Evolutionary conservation across 1,140 invertebrate species (phyloP).

Genomic region (Triops cancriformis): DNA sequence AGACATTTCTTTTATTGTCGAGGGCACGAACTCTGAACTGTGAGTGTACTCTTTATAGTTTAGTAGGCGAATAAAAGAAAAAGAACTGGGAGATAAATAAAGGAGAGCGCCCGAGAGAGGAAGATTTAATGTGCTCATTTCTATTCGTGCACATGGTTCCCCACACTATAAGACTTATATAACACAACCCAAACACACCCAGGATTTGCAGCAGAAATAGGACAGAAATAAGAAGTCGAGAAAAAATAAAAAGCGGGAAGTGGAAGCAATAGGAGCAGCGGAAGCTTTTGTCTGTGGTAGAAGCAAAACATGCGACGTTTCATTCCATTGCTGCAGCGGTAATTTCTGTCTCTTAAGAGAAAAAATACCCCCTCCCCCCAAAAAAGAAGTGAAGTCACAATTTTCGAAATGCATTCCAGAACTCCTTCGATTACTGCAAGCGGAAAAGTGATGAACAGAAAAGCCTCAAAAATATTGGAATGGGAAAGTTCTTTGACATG

Average conservation of each 20-base stretch:
- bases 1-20: background rate
- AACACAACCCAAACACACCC: background rate
- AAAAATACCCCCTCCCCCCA: too few relatives aligned
- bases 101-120: background rate
- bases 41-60: background rate
- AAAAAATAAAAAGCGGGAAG: background rate
- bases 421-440: background rate
- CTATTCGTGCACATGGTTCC: constrained; percentile 8
- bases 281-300: background rate
- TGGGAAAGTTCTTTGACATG: background rate
- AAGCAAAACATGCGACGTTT: background rate
- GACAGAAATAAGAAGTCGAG: background rate
- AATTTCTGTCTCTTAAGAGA: background rate
- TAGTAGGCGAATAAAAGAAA: background rate
- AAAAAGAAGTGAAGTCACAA: background rate
- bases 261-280: background rate
- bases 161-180: constrained; percentile 7
- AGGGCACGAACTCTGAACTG: background rate
- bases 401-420: background rate
- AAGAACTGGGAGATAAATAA: background rate
- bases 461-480: background rate
- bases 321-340: background rate
- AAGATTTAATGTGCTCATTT: constrained; percentile 14
- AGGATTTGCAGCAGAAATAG: background rate
- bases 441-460: background rate